Conservation (phyloP, 2,797 vertebrate species). For the Alauda arvensis region DNA sequence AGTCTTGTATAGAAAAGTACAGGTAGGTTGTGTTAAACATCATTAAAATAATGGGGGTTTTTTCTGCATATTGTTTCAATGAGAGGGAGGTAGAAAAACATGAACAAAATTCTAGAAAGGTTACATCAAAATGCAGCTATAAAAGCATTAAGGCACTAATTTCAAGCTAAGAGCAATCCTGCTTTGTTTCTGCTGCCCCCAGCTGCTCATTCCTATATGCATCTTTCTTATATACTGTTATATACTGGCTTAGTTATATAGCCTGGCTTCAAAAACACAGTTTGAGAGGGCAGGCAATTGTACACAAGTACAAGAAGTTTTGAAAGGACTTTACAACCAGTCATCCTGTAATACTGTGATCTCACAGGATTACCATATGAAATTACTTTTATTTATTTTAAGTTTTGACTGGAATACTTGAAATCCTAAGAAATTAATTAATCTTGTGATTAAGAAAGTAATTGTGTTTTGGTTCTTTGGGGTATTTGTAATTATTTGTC, state of each 20-base stretch:
- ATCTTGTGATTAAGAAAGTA: neutral
- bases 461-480: fast-evolving
- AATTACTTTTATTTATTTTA: neutral
- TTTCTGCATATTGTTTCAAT: neutral
- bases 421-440: neutral
- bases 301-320: neutral
- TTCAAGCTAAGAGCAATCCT: neutral
- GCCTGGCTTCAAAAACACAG: neutral
- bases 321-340: neutral
- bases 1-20: neutral
- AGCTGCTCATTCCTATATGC: neutral
- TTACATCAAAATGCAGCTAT: neutral
- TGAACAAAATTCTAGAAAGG: neutral
- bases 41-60: neutral
- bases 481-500: neutral
- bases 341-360: neutral
- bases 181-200: constrained; percentile 24
- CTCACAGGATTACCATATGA: neutral
- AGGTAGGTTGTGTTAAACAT: neutral
- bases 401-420: neutral
- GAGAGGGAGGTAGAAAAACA: neutral
- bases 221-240: neutral
- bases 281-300: neutral
- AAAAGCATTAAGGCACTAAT: neutral
- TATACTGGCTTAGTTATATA: neutral